phyloP scores from a whole-genome alignment of 2,797 vertebrate genomes.

The Erpetoichthys calabaricus region DNA sequence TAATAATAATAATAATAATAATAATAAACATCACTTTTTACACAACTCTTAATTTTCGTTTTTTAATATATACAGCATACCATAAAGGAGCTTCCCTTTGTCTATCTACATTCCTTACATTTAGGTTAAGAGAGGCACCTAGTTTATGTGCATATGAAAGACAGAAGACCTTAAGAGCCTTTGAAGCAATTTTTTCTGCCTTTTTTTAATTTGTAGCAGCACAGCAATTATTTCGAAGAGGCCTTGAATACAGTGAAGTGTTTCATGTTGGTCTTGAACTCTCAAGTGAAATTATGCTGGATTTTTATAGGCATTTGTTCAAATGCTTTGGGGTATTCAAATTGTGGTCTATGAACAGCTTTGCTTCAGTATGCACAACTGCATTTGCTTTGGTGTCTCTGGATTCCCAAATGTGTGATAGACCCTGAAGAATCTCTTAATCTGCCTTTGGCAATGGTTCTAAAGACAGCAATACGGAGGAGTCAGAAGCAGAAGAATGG shows the following conservation, averaged over 20 bases:
- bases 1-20: too few relatives aligned
- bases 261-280: neutral
- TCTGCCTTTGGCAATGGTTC: neutral
- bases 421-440: conserved; percentile 2
- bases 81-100: too few relatives aligned
- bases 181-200: too few relatives aligned
- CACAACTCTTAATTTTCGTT: neutral
- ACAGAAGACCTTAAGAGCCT: too few relatives aligned
- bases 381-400: neutral
- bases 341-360: neutral
- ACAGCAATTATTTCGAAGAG: neutral
- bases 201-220: neutral
- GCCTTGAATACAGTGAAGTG: neutral
- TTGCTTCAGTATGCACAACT: neutral
- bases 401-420: neutral
- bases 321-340: neutral
- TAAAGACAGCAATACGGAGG: neutral
- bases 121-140: too few relatives aligned
- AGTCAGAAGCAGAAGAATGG: neutral
- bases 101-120: too few relatives aligned
- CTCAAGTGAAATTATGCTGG: neutral
- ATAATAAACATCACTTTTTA: neutral
- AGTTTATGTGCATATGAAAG: too few relatives aligned
- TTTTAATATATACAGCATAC: too few relatives aligned
- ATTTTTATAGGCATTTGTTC: neutral